phyloP scores from a whole-genome alignment of 2,888 invertebrate genomes.

The Spisula solida region DNA sequence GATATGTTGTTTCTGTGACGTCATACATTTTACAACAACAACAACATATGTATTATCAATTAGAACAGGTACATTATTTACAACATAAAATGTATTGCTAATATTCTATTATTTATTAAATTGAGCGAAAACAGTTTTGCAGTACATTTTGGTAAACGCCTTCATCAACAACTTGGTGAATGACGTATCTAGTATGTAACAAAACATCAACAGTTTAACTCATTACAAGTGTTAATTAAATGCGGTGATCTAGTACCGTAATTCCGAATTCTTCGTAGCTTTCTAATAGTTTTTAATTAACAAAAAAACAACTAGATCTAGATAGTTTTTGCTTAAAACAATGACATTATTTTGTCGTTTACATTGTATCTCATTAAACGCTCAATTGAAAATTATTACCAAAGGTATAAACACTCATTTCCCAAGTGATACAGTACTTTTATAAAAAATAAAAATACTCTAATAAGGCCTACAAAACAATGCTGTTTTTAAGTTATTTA shows the following conservation, averaged over 20 bases:
- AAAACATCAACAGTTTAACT: not conserved
- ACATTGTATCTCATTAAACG: no score
- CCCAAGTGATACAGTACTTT: no score
- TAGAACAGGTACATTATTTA: not conserved
- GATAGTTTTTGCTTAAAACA: not conserved
- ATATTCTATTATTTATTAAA: not conserved
- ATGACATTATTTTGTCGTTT: not conserved
- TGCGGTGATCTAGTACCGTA: not conserved
- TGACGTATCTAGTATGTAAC: not conserved
- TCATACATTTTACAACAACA: not conserved
- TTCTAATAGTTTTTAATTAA: not conserved
- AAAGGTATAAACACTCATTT: no score
- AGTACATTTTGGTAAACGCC: not conserved
- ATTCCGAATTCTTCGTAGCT: not conserved
- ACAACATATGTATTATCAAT: not conserved
- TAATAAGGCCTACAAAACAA: no score
- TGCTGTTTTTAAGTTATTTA: no score
- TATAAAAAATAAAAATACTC: no score
- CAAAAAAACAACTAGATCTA: not conserved
- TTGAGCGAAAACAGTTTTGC: not conserved
- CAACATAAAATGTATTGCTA: not conserved
- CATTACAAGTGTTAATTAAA: no score
- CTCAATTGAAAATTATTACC: no score
- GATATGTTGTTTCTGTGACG: no score
- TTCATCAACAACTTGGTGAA: not conserved